These are phyloP conservation scores for Pluvialis apricaria DNA, from an alignment of 2,113 vertebrate genomes.

Conservation along the genomic window DNA sequence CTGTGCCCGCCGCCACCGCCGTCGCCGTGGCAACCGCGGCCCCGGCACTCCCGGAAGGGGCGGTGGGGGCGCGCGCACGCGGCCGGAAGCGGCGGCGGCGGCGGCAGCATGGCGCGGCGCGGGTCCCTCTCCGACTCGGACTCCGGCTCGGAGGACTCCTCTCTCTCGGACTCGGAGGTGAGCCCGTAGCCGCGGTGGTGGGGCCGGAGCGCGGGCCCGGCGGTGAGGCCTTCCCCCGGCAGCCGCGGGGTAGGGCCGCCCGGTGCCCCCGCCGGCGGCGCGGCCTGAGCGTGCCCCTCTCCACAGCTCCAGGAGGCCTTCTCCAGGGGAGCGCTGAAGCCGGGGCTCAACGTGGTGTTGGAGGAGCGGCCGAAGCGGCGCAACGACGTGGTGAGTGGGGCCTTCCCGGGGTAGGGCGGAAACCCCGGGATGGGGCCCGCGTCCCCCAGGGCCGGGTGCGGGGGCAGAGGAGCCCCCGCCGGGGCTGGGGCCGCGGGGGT, in stretches of 20 bases:
- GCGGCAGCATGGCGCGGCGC: not conserved
- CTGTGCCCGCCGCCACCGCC: not conserved
- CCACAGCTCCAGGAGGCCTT: slow-evolving; percentile 90
- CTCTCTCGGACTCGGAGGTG: slow-evolving; percentile 40
- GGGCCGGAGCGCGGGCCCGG: not conserved
- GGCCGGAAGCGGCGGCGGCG: not conserved
- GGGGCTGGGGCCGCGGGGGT: not conserved
- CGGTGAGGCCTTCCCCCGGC: not conserved
- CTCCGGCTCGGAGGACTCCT: not conserved
- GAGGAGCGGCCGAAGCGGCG: slow-evolving; percentile 73
- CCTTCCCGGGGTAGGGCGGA: too few species aligned
- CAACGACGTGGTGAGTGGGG: slow-evolving; percentile 84
- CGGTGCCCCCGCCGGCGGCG: too few species aligned
- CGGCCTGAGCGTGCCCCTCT: not conserved
- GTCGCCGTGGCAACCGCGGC: slow-evolving; percentile 12
- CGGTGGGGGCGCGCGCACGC: not conserved
- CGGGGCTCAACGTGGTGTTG: slow-evolving; percentile 87
- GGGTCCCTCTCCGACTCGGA: rapidly evolving
- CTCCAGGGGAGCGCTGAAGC: slow-evolving; percentile 82
- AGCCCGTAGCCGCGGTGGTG: not conserved
- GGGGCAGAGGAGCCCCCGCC: not conserved
- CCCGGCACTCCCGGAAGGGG: not conserved
- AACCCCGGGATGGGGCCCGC: not conserved
- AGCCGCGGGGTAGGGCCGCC: not conserved
- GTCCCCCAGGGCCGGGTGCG: not conserved